phyloP scores from a whole-genome alignment of 2,888 invertebrate species.

The Diachrysia chrysitis region DNA sequence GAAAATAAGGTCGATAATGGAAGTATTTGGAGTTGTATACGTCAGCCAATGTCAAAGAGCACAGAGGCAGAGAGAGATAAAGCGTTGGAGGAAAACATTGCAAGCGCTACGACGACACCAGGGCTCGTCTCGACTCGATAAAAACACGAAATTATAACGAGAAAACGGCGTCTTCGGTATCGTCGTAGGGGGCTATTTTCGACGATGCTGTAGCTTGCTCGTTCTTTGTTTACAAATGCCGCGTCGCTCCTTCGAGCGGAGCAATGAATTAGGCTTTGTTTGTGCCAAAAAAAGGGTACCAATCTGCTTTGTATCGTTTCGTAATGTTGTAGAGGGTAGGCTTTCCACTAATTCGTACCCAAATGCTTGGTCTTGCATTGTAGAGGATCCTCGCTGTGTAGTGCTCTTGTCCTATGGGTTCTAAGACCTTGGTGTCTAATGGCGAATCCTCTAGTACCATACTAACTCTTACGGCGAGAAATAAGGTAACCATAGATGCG shows the following conservation, averaged over 20 bases:
- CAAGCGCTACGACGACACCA: constrained; percentile 59
- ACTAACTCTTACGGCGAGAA: constrained; percentile 16
- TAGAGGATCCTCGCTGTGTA: constrained; percentile 41
- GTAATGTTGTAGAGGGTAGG: constrained; percentile 48
- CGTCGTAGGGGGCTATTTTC: constrained; percentile 65
- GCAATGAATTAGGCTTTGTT: constrained; percentile 65
- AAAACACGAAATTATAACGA: constrained; percentile 68
- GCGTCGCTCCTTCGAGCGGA: constrained; percentile 47
- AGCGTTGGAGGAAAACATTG: constrained; percentile 83
- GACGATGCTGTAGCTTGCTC: constrained; percentile 61
- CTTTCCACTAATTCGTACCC: constrained; percentile 54
- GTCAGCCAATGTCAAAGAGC: constrained; percentile 87
- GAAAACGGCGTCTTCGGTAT: constrained; percentile 58
- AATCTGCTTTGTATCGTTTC: constrained; percentile 48
- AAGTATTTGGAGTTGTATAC: constrained; percentile 68
- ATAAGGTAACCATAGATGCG: constrained; percentile 5
- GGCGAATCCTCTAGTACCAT: constrained; percentile 26
- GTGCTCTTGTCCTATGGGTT: constrained; percentile 29
- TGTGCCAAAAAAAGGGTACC: constrained; percentile 54
- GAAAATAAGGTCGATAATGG: constrained; percentile 72
- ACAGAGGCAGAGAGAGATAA: constrained; percentile 82
- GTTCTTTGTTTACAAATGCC: constrained; percentile 57
- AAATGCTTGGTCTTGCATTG: constrained; percentile 52
- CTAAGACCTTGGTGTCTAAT: constrained; percentile 36
- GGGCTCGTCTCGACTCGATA: constrained; percentile 64